phyloP scores from a whole-genome alignment of 2,113 vertebrate genomes.

The Aythya baeri region DNA sequence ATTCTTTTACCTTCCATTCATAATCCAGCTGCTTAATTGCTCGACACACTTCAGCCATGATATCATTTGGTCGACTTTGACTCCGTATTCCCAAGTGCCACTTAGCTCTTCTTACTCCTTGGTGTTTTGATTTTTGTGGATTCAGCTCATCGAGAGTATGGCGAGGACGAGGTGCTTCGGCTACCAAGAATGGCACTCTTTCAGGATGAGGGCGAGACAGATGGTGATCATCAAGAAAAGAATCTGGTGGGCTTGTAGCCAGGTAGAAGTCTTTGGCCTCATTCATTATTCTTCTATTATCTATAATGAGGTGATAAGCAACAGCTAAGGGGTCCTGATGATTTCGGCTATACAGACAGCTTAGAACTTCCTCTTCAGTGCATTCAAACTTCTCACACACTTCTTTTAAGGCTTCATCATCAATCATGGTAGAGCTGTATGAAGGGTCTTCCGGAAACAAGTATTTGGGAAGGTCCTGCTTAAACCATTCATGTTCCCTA shows the following conservation, averaged over 20 bases:
- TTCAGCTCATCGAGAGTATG: conserved; percentile 97
- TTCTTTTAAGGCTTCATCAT: conserved; percentile 97
- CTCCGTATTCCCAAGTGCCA: conserved; percentile 98
- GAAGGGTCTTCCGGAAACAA: conserved; percentile 96
- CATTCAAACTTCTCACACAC: conserved; percentile 98
- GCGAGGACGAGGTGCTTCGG: conserved; percentile 88
- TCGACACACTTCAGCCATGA: conserved; percentile 97
- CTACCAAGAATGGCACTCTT: conserved; percentile 91
- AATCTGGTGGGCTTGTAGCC: conserved; percentile 94
- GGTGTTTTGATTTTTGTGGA: conserved; percentile 97
- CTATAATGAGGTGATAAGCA: conserved; percentile 98
- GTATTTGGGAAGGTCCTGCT: conserved; percentile 95
- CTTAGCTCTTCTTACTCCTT: conserved; percentile 93
- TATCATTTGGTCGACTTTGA: conserved; percentile 96
- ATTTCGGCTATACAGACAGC: conserved; percentile 92
- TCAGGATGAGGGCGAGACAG: conserved; percentile 91
- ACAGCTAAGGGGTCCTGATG: conserved; percentile 96
- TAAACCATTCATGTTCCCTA: conserved; percentile 99
- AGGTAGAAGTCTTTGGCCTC: conserved; percentile 99
- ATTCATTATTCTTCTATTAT: conserved; percentile 98
- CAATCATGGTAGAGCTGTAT: conserved; percentile 96
- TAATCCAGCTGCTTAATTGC: conserved; percentile 98
- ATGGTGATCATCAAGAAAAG: conserved; percentile 93
- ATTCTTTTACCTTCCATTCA: conserved; percentile 93
- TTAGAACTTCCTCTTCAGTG: conserved; percentile 94